Evolutionary conservation across 2,888 invertebrate species (phyloP).

Genomic region (Diabrotica balteata): DNA sequence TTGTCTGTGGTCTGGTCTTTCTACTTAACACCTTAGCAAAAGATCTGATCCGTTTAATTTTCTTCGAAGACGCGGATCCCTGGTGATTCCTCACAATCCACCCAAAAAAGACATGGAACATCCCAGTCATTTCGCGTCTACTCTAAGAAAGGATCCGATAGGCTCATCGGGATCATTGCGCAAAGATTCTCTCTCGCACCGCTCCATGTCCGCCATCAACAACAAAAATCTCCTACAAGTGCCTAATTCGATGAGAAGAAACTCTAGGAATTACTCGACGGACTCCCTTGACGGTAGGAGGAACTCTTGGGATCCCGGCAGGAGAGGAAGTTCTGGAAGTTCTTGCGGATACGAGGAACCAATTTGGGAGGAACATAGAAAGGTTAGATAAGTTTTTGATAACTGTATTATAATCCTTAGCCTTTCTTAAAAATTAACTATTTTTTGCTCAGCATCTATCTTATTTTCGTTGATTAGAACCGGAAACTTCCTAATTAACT

Average conservation of each 20-base stretch:
- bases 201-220: constrained; percentile 47
- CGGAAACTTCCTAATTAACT: no score
- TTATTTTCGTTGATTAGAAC: no score
- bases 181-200: constrained; percentile 53
- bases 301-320: constrained; percentile 73
- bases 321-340: constrained; percentile 70
- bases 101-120: constrained; percentile 69
- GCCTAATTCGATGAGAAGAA: constrained; percentile 64
- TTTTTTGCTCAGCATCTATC: no score
- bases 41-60: neutral
- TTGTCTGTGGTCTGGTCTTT: no score
- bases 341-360: constrained; percentile 65
- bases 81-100: constrained; percentile 67
- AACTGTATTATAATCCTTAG: no score
- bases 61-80: constrained; percentile 66
- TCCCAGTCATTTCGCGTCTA: constrained; percentile 75
- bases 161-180: constrained; percentile 50
- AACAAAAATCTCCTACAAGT: constrained; percentile 56
- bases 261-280: constrained; percentile 67
- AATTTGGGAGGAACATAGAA: constrained; percentile 67
- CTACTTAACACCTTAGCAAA: no score
- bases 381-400: constrained; percentile 28
- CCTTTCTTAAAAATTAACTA: no score
- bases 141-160: constrained; percentile 66
- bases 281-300: constrained; percentile 76